phyloP scores from a whole-genome alignment of 2,888 invertebrate genomes.

The Quadroppia sp. region DNA sequence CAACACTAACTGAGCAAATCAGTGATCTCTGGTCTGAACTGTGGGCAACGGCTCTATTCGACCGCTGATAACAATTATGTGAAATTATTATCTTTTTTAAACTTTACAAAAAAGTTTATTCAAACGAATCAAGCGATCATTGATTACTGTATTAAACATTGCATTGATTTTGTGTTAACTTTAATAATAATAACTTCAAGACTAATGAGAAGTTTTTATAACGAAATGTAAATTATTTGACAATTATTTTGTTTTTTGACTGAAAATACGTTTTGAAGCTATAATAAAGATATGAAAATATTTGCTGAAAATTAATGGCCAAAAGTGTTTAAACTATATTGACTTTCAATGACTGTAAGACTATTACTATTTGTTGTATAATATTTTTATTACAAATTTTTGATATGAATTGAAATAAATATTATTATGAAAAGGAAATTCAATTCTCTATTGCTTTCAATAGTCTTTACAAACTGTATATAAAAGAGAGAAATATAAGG shows the following conservation, averaged over 20 bases:
- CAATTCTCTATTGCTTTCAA: slow-evolving; percentile 22
- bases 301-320: not conserved
- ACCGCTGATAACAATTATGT: slow-evolving; percentile 3
- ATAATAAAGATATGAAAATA: not conserved
- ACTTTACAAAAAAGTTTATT: no score
- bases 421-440: slow-evolving; percentile 3
- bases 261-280: not conserved
- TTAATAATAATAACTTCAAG: not conserved
- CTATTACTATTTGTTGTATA: slow-evolving; percentile 8
- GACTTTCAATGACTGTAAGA: not conserved
- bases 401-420: not conserved
- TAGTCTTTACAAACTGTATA: slow-evolving; percentile 4
- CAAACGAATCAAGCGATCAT: not conserved
- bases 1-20: not conserved
- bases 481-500: not conserved
- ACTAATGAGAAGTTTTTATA: no score
- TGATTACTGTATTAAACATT: not conserved
- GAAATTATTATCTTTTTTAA: no score
- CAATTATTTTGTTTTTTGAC: not conserved
- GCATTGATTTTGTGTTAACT: not conserved
- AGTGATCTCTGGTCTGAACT: not conserved
- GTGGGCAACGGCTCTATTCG: not conserved
- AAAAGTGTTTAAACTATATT: slow-evolving; percentile 5
- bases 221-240: slow-evolving; percentile 8
- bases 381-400: not conserved